Base-by-base conservation (phyloP, 2,797 vertebrate genomes). In the Rachycentron canadum region DNA sequence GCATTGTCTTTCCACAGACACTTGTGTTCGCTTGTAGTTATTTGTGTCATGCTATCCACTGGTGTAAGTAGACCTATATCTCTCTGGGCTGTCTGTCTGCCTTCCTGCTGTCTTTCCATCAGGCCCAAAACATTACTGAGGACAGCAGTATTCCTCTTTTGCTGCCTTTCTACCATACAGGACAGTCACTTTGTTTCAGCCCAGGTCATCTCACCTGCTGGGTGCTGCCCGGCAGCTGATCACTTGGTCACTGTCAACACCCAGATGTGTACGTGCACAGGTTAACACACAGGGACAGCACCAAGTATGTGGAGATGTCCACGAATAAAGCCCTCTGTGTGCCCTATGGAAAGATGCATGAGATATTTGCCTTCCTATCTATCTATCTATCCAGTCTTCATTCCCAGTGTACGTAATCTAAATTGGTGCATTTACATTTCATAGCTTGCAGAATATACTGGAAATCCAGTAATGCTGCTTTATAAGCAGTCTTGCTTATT, bases 151-250 rank as follows among this genome's bases (percentile, higher is more conserved):
- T 61, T 60, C 61, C 58, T 47, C 52, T 75, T 19, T 75, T 7
- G 26, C 50, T 56, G 43, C 40, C 53, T 61, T 56, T 59, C 43
- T 34, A 69, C 49, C 78, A 81, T 79, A 87, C 69, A 71, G 81
- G 84, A 80, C 60, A 63, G 77, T 82, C 49, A 57, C 84, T 86
- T 67, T 78, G 80, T 83, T 81, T 83, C 76, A 63, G 53, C 80
- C 86, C 73, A 78, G 89, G 81, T 90, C 83, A 89, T 79, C 80
- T 85, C 81, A 85, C 84, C 88, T 85, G 81, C 84, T 81, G 86
- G 59, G 38, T 60, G 82, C 73, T 71, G 73, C 61, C 56, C 58
- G 36, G 69, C 26, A 58, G 74, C 77, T 84, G 78, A 78, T 79
- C 77, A 58, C 78, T 80, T 74, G 68, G 65, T 89, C 71, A 76